A percentile compares a stretch with the other conserved stretches of the same genome.
Evolutionary conservation across 2,797 vertebrate species (phyloP).

Genomic region (Balearica regulorum): DNA sequence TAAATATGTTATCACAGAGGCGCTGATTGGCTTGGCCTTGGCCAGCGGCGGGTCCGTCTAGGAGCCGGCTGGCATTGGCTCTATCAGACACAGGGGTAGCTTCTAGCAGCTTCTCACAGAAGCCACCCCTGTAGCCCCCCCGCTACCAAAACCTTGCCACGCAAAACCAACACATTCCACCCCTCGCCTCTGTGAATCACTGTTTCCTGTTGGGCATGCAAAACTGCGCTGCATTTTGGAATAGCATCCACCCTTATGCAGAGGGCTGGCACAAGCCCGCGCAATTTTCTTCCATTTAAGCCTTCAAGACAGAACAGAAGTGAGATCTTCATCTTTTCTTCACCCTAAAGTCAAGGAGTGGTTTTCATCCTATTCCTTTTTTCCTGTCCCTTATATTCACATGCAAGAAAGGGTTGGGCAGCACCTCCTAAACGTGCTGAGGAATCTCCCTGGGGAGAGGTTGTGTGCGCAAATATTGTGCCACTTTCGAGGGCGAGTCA

Average conservation of each 20-base stretch:
- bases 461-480: not conserved
- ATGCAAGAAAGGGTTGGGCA: not conserved
- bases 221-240: not conserved
- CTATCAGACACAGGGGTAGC: no score
- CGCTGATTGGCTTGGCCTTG: no score
- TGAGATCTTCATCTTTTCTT: not conserved
- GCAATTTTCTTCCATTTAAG: not conserved
- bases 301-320: not conserved
- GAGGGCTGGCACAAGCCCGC: not conserved
- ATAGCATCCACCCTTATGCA: not conserved
- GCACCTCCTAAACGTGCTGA: not conserved
- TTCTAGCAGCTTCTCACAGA: no score
- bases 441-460: accelerated
- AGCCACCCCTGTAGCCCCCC: no score
- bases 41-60: no score
- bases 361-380: not conserved
- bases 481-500: accelerated
- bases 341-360: not conserved
- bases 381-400: not conserved
- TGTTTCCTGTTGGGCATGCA: not conserved
- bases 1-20: no score
- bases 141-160: no score
- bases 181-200: no score
- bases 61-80: no score
- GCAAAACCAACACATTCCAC: no score